phyloP scores from a whole-genome alignment of 2,888 invertebrate species.

The Melanargia galathea region DNA sequence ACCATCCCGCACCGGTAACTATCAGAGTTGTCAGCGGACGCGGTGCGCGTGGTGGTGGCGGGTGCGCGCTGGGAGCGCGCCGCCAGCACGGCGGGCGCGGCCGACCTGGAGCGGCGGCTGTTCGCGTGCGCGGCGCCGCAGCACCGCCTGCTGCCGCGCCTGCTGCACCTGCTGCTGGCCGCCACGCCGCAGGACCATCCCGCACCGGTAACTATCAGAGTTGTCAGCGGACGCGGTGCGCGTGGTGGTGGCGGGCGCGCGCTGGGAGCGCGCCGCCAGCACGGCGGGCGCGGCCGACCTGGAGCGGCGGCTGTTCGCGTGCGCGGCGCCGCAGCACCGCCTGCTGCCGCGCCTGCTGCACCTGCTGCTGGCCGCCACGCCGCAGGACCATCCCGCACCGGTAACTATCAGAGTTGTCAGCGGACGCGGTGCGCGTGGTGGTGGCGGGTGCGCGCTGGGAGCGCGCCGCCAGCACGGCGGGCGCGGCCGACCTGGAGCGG shows the following conservation, averaged over 20 bases:
- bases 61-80: conserved; percentile 73
- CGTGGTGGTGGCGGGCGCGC: conserved; percentile 70
- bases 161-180: conserved; percentile 66
- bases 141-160: conserved; percentile 74
- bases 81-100: conserved; percentile 56
- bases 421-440: conserved; percentile 69
- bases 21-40: too few species aligned
- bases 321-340: conserved; percentile 72
- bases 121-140: conserved; percentile 71
- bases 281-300: conserved; percentile 61
- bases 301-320: conserved; percentile 69
- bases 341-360: conserved; percentile 75
- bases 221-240: conserved; percentile 66
- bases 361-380: conserved; percentile 54
- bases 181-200: conserved; percentile 40
- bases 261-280: conserved; percentile 66
- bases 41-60: conserved; percentile 67
- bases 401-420: too few species aligned
- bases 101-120: conserved; percentile 68
- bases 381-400: conserved; percentile 36
- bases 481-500: conserved; percentile 68
- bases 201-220: conserved; percentile 26
- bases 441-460: conserved; percentile 72
- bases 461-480: conserved; percentile 55
- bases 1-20: conserved; percentile 29